Base-by-base conservation (phyloP, 2,113 vertebrate genomes). In the Lophius piscatorius region DNA sequence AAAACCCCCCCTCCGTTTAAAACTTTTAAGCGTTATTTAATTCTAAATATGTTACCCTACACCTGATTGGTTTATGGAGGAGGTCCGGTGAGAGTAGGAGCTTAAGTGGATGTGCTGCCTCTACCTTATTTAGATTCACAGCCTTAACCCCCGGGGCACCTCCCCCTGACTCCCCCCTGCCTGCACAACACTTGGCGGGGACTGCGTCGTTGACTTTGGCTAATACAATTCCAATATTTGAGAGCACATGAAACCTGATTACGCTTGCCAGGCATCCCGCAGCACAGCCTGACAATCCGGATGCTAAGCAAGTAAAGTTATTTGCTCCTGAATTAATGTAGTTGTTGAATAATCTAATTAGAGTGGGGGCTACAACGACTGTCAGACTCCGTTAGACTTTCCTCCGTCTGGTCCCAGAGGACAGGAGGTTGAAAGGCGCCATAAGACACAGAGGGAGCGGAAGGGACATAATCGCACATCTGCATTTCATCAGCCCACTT, bases 301-400 rank as follows among this genome's bases (percentile, higher is more conserved):
- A 77, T 61, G 65, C 78, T 47, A 59, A 66, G 63, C 58, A 45
- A 81, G 59, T 64, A 66, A 81, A 81, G 63, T 59, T 67, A 78
- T 81, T 79, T 79, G 74, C 63, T 55, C 62, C 78, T 78, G 51
- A 81, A 85, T 80, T 78, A 81, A 88, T 82, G 73, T 5, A 68
- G 68, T 67, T 20, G 22, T 69, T 69, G 57, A 79, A 79, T 80
- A 77, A 80, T 72, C 61, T 51, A 73, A 85, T 85, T 85, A 74
- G 51, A 49, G 61, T 38, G 59, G 16, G 8, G 6, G 78, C 67
- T 69, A 61, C 81, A 57, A 41, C 7, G 59, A 74, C 76, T 81
- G 80, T 80, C 82, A 77, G 77, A 61, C 24, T 66, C 20, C 14
- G 63, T 85, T 77, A 74, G 70, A 60, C 48, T 61, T 45, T 57